Percentiles rank a stretch among this genome's conserved stretches.
These are phyloP conservation scores for Vidua chalybeata DNA, from an alignment of 2,113 vertebrate genomes.

Conservation along the genomic window DNA sequence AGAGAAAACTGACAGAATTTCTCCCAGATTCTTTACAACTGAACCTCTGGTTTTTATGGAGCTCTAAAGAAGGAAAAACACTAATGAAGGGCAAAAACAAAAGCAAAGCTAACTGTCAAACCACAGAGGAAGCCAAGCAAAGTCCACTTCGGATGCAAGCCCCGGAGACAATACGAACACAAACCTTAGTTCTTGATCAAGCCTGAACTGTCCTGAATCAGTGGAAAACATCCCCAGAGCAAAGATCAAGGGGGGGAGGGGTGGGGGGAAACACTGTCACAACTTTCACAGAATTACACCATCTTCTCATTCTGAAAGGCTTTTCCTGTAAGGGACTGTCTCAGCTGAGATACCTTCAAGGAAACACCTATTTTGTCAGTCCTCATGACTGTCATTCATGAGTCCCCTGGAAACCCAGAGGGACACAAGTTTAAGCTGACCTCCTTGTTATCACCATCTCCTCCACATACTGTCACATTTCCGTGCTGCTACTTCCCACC, in stretches of 20 bases:
- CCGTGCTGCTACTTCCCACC: neutral
- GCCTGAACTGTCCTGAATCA: neutral
- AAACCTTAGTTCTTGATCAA: neutral
- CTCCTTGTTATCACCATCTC: neutral
- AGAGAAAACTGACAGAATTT: neutral
- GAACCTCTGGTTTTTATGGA: neutral
- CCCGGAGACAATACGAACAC: neutral
- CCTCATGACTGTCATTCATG: neutral
- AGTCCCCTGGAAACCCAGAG: neutral
- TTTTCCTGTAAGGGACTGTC: neutral
- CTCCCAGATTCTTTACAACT: neutral
- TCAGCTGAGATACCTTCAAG: neutral
- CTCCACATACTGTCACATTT: neutral
- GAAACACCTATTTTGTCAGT: neutral
- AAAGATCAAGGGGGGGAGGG: neutral
- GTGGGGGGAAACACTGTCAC: neutral
- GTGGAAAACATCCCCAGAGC: neutral
- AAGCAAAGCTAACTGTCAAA: neutral
- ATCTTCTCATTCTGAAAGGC: neutral
- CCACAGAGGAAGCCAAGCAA: neutral
- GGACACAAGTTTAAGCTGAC: neutral
- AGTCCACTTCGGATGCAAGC: neutral
- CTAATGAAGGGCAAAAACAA: neutral
- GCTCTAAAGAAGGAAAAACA: neutral
- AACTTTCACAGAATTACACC: neutral